phyloP scores from a whole-genome alignment of 1,140 invertebrate species.

The Calliphora vicina region DNA sequence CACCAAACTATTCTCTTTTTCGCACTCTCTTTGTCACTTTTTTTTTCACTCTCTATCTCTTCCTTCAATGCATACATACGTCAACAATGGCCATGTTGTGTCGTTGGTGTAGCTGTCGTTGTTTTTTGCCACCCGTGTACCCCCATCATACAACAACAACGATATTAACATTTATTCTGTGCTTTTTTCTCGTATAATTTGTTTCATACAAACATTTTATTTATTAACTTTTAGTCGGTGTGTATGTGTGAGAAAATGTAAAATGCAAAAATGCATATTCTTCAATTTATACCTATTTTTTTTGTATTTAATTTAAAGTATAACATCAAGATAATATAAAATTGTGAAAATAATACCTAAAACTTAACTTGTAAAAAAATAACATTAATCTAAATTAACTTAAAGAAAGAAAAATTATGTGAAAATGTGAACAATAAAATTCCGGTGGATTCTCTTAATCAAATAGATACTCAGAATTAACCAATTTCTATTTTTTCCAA shows the following conservation, averaged over 20 bases:
- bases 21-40: neutral
- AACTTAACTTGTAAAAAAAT: neutral
- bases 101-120: neutral
- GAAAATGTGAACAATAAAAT: neutral
- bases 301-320: neutral
- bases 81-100: constrained; percentile 30
- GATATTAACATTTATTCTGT: neutral
- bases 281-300: neutral
- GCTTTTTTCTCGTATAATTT: neutral
- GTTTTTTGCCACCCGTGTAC: neutral
- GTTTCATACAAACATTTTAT: neutral
- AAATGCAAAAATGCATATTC: neutral
- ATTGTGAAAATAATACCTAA: neutral
- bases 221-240: neutral
- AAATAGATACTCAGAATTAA: no score
- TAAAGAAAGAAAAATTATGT: neutral
- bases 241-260: neutral
- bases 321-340: neutral
- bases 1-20: neutral
- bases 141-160: no score
- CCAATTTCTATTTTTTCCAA: no score
- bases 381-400: neutral
- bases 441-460: neutral
- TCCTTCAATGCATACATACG: constrained; percentile 8
- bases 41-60: neutral